phyloP scores from a whole-genome alignment of 2,113 vertebrate genomes.

The Gambusia holbrooki region DNA sequence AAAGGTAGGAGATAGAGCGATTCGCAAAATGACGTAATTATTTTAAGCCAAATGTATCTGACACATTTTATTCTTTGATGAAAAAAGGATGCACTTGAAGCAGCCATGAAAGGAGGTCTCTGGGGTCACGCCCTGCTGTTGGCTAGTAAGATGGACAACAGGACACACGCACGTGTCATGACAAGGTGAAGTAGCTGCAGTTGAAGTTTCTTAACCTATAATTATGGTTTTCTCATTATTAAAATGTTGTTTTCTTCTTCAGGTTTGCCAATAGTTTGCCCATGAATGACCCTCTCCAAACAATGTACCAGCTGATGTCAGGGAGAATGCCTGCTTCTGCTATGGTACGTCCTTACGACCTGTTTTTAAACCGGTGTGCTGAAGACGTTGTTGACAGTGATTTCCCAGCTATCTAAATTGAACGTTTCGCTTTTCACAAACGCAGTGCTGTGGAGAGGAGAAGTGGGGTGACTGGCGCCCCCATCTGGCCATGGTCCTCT shows the following conservation, averaged over 20 bases:
- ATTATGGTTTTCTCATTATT: background rate
- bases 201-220: background rate
- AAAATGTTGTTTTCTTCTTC: conserved; percentile 17
- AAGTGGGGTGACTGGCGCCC: conserved; percentile 99
- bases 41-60: background rate
- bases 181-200: conserved; percentile 83
- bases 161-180: conserved; percentile 96
- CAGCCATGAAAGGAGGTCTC: conserved; percentile 94
- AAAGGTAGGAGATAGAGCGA: conserved; percentile 78
- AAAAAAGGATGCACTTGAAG: conserved; percentile 91
- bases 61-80: conserved; percentile 18
- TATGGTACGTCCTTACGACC: conserved; percentile 83
- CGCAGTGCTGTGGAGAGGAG: conserved; percentile 95
- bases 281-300: conserved; percentile 97
- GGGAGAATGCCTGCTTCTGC: conserved; percentile 97
- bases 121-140: conserved; percentile 96
- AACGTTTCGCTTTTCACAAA: background rate
- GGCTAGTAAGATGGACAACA: conserved; percentile 98
- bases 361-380: background rate
- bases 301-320: conserved; percentile 98
- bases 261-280: conserved; percentile 99
- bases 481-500: conserved; percentile 96
- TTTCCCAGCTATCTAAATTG: background rate
- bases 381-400: background rate
- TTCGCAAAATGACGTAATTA: background rate